Conservation (phyloP, 2,888 invertebrate species). For the Hypomecis punctinalis region DNA sequence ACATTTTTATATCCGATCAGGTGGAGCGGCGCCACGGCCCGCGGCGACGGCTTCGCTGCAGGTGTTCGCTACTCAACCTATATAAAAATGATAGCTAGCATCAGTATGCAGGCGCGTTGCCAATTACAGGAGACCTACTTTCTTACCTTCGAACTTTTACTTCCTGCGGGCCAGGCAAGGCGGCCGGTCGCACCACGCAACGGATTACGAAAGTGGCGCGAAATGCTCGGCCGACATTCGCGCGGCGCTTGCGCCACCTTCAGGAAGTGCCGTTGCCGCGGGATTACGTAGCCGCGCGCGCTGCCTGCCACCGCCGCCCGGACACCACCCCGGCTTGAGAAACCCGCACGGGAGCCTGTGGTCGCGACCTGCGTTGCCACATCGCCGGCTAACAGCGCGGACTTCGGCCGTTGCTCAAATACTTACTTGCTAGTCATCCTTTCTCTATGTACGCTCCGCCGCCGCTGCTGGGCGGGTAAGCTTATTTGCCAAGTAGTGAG, state of each 20-base stretch:
- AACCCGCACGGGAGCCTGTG: conserved; percentile 60
- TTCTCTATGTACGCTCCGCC: conserved; percentile 40
- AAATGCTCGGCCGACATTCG: conserved; percentile 85
- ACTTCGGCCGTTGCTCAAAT: conserved; percentile 25
- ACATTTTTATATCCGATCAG: conserved; percentile 21
- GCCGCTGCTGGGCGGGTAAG: not conserved
- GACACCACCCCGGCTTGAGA: conserved; percentile 65
- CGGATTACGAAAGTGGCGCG: conserved; percentile 84
- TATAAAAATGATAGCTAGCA: conserved; percentile 67
- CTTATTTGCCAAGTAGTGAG: not conserved
- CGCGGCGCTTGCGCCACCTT: conserved; percentile 82
- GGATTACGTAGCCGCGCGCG: conserved; percentile 77
- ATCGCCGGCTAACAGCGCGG: conserved; percentile 38
- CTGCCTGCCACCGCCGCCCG: conserved; percentile 55
- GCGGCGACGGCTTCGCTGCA: conserved; percentile 40
- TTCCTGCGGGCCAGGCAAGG: conserved; percentile 82
- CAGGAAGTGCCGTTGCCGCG: conserved; percentile 82
- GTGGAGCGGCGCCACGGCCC: conserved; percentile 7
- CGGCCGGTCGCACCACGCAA: conserved; percentile 82
- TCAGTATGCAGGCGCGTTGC: conserved; percentile 83
- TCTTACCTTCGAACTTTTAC: conserved; percentile 86
- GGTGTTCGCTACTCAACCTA: conserved; percentile 67
- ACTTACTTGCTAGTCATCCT: conserved; percentile 44
- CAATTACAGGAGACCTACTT: conserved; percentile 85
- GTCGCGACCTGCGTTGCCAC: conserved; percentile 53